Evolutionary conservation across 2,797 vertebrate genomes (phyloP).

Genomic region (Acanthurus tractus): DNA sequence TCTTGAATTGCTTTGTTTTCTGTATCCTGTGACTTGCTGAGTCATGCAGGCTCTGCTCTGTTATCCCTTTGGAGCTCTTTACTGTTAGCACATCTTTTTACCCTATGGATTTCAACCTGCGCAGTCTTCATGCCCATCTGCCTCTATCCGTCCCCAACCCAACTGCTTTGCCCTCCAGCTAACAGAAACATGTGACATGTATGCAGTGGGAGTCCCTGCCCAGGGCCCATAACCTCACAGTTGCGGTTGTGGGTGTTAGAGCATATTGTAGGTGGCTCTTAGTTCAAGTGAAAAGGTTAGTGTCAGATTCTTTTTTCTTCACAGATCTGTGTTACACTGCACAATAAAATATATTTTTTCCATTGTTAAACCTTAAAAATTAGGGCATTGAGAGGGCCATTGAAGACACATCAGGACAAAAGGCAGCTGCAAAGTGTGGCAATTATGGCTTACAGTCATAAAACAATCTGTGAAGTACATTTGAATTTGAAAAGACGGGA

Average conservation of each 20-base stretch:
- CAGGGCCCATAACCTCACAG: slow-evolving; percentile 1
- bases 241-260: slow-evolving; percentile 9
- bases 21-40: slow-evolving; percentile 11
- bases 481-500: background rate
- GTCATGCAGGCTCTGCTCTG: slow-evolving; percentile 10
- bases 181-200: slow-evolving; percentile 30
- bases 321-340: background rate
- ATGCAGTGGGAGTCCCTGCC: slow-evolving; percentile 8
- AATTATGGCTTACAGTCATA: background rate
- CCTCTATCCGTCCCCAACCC: slow-evolving; percentile 6
- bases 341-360: background rate
- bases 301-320: background rate
- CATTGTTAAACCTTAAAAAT: background rate
- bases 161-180: background rate
- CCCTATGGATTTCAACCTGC: slow-evolving; percentile 52
- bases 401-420: background rate
- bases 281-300: slow-evolving; percentile 21
- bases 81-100: slow-evolving; percentile 26
- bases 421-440: slow-evolving; percentile 13
- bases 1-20: slow-evolving; percentile 3
- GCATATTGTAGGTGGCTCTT: slow-evolving; percentile 19
- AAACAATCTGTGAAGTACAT: background rate
- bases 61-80: background rate
- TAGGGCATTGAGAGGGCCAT: background rate
- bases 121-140: background rate